Evolutionary conservation across 2,113 vertebrate species (phyloP).

Genomic region (Pomatostomus ruficeps): DNA sequence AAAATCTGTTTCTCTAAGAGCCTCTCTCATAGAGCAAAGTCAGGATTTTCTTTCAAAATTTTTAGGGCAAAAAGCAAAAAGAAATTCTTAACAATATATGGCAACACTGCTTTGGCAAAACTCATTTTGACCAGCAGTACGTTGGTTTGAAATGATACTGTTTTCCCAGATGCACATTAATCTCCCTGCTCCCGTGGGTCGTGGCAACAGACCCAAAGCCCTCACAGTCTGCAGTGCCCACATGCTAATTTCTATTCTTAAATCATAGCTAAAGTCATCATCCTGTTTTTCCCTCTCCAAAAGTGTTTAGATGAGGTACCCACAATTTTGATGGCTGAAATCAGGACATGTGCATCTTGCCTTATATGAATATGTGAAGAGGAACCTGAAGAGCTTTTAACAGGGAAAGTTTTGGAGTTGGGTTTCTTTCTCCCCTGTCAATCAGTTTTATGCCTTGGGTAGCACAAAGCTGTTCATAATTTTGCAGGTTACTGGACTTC

Average conservation of each 20-base stretch:
- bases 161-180: not conserved
- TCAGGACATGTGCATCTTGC: not conserved
- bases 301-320: not conserved
- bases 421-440: not conserved
- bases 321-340: not conserved
- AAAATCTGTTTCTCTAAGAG: not conserved
- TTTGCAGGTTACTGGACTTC: not conserved
- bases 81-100: not conserved
- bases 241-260: not conserved
- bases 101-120: not conserved
- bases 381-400: not conserved
- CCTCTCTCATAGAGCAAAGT: not conserved
- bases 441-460: not conserved
- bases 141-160: not conserved
- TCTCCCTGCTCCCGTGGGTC: not conserved
- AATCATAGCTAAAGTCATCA: not conserved
- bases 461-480: not conserved
- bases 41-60: not conserved
- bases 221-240: not conserved
- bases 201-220: not conserved
- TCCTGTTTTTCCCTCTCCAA: not conserved
- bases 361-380: not conserved
- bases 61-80: not conserved
- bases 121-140: not conserved
- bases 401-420: not conserved